Base-by-base conservation (phyloP, 35 echinoderm and acorn worm genomes). In the Patiria miniata region DNA sequence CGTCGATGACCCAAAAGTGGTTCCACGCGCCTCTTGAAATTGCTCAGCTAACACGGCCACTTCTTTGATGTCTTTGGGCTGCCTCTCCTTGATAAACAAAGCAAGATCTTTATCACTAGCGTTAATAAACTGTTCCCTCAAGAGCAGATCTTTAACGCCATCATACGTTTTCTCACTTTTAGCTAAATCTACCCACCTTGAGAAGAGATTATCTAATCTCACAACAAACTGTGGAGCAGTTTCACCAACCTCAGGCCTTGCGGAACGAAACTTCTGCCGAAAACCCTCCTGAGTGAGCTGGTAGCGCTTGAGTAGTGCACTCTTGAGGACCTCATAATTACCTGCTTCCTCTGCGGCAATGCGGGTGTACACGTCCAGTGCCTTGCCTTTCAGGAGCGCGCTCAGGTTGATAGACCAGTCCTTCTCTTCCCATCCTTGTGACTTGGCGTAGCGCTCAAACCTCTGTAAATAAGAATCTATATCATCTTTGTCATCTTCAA, bases 101-200 rank as follows among this genome's bases (percentile, higher is more conserved):
- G 85, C 76, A n/a, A 87, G 52, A 9, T 87, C 85, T 30, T 47
- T 14, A 52, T 54, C 52, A 79, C 85, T 52, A 37, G 23, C 47
- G 26, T 87, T 50, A 32, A 55, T 33, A 79, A 90, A 90, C 18
- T 90, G 88, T 34, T 90, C 80, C 29, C 87, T 61, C 6, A 89
- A 34, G 9, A 89, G 38, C 8, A 89, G 54, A 55, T 89, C 79
- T 59, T 84, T 78, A n/a, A 90, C 15, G 2, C 39, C 37, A 52
- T 52, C 44, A 56, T 84, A 84, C 21, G 52, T 59, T 73, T 83
- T 47, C 39, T 88, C 32, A 37, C 28, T 56, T 83, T 80, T 61
- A 17, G 80, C 30, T 81, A 90, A 52, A 4, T 77, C 68, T 18
- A 90, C 53, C 88, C 88, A 90, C n/a, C 88, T 77, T 32, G 1